Conservation (phyloP, 1,140 invertebrate genomes). For the Oryctes rhinoceros region DNA sequence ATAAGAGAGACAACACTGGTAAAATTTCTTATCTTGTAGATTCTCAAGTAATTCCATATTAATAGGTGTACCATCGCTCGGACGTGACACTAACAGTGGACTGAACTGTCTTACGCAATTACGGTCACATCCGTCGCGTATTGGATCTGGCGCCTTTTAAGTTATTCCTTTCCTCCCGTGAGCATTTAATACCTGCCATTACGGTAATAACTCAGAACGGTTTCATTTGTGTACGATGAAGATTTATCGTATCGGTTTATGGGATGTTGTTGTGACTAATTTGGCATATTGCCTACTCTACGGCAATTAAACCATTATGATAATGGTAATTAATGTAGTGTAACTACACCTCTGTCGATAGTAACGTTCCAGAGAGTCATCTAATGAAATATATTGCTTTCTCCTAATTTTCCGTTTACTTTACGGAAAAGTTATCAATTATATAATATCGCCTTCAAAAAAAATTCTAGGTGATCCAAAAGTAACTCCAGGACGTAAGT, state of each 20-base stretch:
- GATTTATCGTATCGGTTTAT: neutral
- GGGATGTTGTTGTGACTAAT: neutral
- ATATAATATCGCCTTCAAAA: too few relatives aligned
- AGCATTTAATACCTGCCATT: neutral
- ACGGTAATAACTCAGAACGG: neutral
- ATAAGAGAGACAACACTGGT: slow-evolving; percentile 17
- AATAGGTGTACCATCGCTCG: neutral
- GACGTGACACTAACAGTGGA: neutral
- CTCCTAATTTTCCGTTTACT: too few relatives aligned
- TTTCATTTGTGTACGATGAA: neutral
- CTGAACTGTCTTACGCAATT: neutral
- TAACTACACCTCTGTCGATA: too few relatives aligned
- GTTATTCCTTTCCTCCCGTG: neutral
- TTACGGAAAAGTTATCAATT: too few relatives aligned
- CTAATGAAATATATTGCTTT: too few relatives aligned
- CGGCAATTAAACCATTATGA: neutral
- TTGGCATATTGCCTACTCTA: neutral
- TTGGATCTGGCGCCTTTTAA: neutral
- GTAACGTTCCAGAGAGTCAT: too few relatives aligned
- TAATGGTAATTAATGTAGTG: neutral
- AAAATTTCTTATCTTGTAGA: neutral
- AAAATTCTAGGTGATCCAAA: too few relatives aligned
- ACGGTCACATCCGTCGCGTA: neutral
- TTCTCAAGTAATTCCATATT: slow-evolving; percentile 24
- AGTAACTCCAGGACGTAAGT: too few relatives aligned